These are phyloP conservation scores for Blastobasis adustella DNA, from an alignment of 2,888 invertebrate genomes.

Conservation along the genomic window DNA sequence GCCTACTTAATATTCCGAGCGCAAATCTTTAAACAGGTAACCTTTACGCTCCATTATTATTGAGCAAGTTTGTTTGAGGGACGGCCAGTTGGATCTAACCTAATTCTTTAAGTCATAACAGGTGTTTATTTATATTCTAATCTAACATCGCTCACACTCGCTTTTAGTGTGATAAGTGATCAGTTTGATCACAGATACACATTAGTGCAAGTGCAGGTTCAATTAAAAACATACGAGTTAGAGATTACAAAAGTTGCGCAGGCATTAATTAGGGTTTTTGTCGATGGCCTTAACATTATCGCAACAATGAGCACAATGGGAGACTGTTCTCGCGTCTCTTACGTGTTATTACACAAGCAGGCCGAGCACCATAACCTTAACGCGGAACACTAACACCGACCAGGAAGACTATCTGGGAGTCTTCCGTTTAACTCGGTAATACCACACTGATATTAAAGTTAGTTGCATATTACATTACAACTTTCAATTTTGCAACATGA, in stretches of 20 bases:
- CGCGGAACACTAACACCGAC: conserved; percentile 29
- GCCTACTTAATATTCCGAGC: too few relatives aligned
- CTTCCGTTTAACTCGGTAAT: conserved; percentile 34
- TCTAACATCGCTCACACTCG: too few relatives aligned
- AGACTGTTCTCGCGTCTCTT: conserved; percentile 61
- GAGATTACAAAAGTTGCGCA: conserved; percentile 7
- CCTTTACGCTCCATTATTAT: too few relatives aligned
- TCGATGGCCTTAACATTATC: conserved; percentile 63
- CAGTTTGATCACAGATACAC: too few relatives aligned
- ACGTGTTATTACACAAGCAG: conserved; percentile 63
- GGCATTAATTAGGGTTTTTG: conserved; percentile 33
- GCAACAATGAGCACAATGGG: conserved; percentile 60
- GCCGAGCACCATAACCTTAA: conserved; percentile 41
- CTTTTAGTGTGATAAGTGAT: too few relatives aligned
- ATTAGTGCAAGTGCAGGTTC: not conserved
- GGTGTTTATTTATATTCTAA: too few relatives aligned
- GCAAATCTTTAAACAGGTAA: too few relatives aligned
- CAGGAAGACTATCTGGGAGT: conserved; percentile 42
- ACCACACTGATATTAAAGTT: conserved; percentile 22
- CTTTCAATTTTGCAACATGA: conserved; percentile 37
- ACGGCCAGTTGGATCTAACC: too few relatives aligned
- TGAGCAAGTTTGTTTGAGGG: too few relatives aligned
- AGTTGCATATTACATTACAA: conserved; percentile 21
- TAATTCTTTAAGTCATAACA: too few relatives aligned
- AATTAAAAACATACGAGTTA: not conserved